Percentiles rank a stretch among this genome's conserved stretches.
Conservation (phyloP, 2,797 vertebrate genomes). For the Sebastes jordani region DNA sequence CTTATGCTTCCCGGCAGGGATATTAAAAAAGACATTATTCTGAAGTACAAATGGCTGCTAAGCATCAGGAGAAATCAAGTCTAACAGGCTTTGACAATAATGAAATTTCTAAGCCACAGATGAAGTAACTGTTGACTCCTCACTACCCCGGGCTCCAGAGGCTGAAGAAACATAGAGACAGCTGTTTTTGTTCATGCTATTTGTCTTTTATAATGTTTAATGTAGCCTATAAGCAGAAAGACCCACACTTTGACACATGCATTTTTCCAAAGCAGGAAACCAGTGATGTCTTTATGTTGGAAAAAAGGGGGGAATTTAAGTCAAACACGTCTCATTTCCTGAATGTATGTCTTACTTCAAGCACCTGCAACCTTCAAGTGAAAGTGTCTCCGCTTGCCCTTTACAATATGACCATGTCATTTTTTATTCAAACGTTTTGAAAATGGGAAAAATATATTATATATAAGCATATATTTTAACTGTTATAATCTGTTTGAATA, state of each 20-base stretch:
- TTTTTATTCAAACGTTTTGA: too few species aligned
- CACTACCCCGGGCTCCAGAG: background rate
- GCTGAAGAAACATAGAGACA: slow-evolving; percentile 7
- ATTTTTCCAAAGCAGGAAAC: background rate
- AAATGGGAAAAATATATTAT: background rate
- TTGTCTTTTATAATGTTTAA: background rate
- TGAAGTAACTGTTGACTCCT: slow-evolving; percentile 11
- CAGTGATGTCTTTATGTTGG: background rate
- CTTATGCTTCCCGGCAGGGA: slow-evolving; percentile 57
- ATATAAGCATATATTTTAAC: background rate
- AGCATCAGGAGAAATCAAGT: slow-evolving; percentile 57
- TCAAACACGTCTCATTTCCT: background rate
- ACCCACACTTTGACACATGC: background rate
- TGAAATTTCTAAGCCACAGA: slow-evolving; percentile 43
- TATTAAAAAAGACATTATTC: slow-evolving; percentile 62
- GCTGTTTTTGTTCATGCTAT: background rate
- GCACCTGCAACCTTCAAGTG: background rate
- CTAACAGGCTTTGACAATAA: slow-evolving; percentile 58
- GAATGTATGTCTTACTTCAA: background rate
- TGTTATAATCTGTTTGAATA: background rate
- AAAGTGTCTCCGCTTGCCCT: background rate
- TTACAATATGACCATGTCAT: background rate
- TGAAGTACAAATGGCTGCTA: slow-evolving; percentile 62
- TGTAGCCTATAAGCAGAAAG: background rate
- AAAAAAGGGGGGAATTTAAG: background rate